A percentile compares a stretch with the other conserved stretches of the same genome.
phyloP scores from a whole-genome alignment of 2,797 vertebrate genomes.

The Halcyon chelicuti region DNA sequence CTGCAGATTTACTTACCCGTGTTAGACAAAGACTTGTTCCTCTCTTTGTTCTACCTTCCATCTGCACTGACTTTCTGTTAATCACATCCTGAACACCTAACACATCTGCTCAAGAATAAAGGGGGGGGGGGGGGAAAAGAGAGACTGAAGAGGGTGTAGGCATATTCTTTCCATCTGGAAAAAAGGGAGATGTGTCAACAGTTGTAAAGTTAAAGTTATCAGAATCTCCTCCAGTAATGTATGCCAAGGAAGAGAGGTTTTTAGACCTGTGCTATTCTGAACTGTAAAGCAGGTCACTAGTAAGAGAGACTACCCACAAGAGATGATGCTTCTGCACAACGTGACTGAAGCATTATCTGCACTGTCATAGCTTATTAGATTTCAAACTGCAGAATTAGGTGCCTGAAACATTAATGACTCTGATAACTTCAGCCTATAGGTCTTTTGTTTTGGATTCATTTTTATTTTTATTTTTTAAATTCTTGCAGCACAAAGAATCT shows the following conservation, averaged over 20 bases:
- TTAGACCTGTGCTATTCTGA: background rate
- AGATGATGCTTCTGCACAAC: background rate
- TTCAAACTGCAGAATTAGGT: background rate
- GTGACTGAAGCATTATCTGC: background rate
- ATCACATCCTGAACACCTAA: background rate
- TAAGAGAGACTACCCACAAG: fast-evolving
- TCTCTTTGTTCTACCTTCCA: background rate
- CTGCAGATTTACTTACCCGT: background rate
- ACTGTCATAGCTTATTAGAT: background rate
- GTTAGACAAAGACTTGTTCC: background rate
- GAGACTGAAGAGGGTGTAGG: background rate
- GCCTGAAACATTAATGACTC: background rate
- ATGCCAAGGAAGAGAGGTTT: background rate
- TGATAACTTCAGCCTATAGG: background rate
- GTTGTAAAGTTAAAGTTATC: background rate
- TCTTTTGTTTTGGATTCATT: background rate
- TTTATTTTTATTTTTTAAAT: background rate
- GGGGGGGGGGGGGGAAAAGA: too few species aligned
- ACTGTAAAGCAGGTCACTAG: background rate
- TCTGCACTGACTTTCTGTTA: background rate
- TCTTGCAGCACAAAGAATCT: background rate
- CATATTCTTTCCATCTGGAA: background rate
- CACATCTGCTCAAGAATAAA: background rate
- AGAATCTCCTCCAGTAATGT: background rate
- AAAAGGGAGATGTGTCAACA: background rate